phyloP scores from a whole-genome alignment of 2,797 vertebrate genomes.

The Sebastes cheni region DNA sequence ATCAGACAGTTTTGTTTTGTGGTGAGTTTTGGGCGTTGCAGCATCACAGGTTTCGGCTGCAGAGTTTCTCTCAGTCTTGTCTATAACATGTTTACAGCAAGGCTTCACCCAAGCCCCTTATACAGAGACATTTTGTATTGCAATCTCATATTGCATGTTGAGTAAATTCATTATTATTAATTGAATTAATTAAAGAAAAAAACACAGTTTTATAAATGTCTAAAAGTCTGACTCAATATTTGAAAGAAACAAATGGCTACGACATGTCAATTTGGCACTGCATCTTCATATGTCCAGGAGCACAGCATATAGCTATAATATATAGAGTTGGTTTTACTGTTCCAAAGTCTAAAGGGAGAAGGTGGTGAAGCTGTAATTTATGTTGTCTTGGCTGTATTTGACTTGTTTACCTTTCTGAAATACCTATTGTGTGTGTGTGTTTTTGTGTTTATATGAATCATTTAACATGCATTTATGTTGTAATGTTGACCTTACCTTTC shows the following conservation, averaged over 20 bases:
- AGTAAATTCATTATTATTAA: background rate
- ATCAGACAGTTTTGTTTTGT: background rate
- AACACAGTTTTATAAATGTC: too few species aligned
- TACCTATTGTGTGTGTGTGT: background rate
- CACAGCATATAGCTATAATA: background rate
- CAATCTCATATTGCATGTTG: background rate
- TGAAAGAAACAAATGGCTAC: background rate
- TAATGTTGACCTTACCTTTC: slow-evolving; percentile 81
- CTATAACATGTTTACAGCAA: background rate
- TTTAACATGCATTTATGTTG: background rate
- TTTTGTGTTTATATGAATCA: background rate
- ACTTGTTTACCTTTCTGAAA: background rate
- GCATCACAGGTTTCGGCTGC: background rate
- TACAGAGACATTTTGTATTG: background rate
- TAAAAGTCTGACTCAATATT: background rate
- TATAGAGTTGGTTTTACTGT: background rate
- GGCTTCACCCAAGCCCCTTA: background rate
- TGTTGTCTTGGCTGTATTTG: background rate
- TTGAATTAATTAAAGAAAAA: too few species aligned
- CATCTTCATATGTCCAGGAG: background rate
- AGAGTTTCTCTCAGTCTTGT: background rate
- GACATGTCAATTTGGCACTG: too few species aligned
- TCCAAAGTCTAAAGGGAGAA: background rate
- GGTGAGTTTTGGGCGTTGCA: background rate
- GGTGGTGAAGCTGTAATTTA: background rate